Evolutionary conservation across 2,113 vertebrate species (phyloP), one percentile per base, ranked within the genome.

Genomic region (Empidonax traillii): DNA sequence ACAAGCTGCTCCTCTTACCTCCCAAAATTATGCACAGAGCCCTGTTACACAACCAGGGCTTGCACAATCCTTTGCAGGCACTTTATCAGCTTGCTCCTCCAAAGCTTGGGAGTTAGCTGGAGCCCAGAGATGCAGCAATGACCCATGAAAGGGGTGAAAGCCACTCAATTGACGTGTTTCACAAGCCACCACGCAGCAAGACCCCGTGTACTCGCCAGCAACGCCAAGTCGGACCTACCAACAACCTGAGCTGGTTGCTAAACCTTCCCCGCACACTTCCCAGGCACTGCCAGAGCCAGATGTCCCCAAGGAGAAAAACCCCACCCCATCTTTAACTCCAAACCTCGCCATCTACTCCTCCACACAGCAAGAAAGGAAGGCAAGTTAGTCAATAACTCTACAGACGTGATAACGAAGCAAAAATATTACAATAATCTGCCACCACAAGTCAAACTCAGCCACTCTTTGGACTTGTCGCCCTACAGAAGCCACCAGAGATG

Each of bases 11-110:
- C 46, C 88, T 83, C 75, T 73, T 15, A 61, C 79, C 63, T 86
- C 85, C 83, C 78, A 61, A 14, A 9, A n/a, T n/a, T 28, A 71
- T 6, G 24, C 61, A 28, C 2, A 3, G 51, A 78, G 68, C 67
- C 68, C 61, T 86, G 59, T 97, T 95, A 84, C 80, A 87, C 89
- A 95, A 96, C 14, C 76, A 59, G 56, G 61, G 31, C 89, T 95
- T 97, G 95, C 96, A 95, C 89, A 96, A 94, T 52, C 84, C 91
- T 87, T 8, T 8, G 3, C 61, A 81, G 80, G 39, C 44, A 37
- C 56, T 94, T 87, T 78, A 94, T 89, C 87, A 89, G 37, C 76
- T 33, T 58, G 39, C 72, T 90, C 76, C 65, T 92, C 65, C 76
- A 84, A 78, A 89, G 89, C 73, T 14, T 52, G 72, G 72, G 21